A percentile compares a stretch with the other conserved stretches of the same genome.
These are phyloP conservation scores for Pentalonia nigronervosa DNA, from an alignment of 1,140 invertebrate genomes.

Conservation along the genomic window DNA sequence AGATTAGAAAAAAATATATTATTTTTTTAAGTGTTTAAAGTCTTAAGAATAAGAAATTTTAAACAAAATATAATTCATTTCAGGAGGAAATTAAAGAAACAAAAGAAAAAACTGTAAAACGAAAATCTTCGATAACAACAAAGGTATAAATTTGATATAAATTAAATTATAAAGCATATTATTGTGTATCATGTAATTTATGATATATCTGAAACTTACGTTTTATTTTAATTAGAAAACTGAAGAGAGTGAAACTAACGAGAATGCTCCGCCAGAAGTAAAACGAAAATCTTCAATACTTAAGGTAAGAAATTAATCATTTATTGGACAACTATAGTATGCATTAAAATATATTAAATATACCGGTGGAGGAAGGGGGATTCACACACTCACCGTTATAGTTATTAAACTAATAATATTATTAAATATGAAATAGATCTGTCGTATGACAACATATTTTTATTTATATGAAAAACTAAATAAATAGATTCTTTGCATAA, in stretches of 20 bases:
- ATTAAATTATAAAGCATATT: background rate
- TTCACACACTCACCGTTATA: too few species aligned
- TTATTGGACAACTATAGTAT: background rate
- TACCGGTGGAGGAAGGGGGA: too few species aligned
- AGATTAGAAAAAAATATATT: background rate
- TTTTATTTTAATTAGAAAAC: slow-evolving; percentile 48
- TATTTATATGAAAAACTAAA: too few species aligned
- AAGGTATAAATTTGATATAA: slow-evolving; percentile 35
- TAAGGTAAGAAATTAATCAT: slow-evolving; percentile 24
- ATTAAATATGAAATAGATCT: too few species aligned
- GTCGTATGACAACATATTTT: too few species aligned
- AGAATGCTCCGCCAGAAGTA: slow-evolving; percentile 53
- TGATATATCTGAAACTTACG: background rate
- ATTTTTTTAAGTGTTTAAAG: background rate
- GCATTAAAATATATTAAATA: background rate
- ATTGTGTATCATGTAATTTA: background rate
- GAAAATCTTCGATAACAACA: slow-evolving; percentile 54
- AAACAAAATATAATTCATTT: background rate
- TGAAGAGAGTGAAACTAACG: slow-evolving; percentile 40
- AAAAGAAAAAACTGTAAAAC: slow-evolving; percentile 59
- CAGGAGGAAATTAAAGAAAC: slow-evolving; percentile 57
- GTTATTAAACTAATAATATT: too few species aligned
- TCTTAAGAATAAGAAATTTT: background rate
- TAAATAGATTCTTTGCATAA: too few species aligned
- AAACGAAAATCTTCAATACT: slow-evolving; percentile 54